These are phyloP conservation scores for Papilio machaon DNA, from an alignment of 1,140 invertebrate species.

Conservation along the genomic window DNA sequence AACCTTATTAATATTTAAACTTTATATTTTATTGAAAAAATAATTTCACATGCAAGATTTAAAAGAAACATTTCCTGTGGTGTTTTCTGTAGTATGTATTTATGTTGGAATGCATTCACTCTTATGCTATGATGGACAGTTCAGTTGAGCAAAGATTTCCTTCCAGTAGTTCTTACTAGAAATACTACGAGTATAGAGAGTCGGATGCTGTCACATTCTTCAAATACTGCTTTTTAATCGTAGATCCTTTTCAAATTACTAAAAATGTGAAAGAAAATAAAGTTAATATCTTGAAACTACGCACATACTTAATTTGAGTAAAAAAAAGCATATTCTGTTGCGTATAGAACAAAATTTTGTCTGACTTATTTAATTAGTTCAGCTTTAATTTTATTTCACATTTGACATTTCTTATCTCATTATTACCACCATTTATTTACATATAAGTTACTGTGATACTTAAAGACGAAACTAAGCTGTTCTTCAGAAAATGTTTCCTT, in stretches of 20 bases:
- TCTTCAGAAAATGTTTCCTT: too few species aligned
- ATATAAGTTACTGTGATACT: too few species aligned
- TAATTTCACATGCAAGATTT: neutral
- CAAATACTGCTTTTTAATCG: neutral
- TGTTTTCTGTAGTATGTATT: neutral
- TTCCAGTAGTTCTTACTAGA: constrained; percentile 5
- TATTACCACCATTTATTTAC: too few species aligned
- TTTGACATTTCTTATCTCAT: too few species aligned
- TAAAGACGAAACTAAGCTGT: neutral
- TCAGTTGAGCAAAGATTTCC: neutral
- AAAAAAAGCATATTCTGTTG: too few species aligned
- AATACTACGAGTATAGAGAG: constrained; percentile 14
- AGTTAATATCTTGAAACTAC: too few species aligned
- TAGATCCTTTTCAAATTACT: too few species aligned
- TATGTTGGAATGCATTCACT: neutral
- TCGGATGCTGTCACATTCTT: constrained; percentile 25
- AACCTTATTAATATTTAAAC: neutral
- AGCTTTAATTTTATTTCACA: too few species aligned
- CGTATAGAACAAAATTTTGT: too few species aligned
- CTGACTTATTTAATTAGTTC: too few species aligned
- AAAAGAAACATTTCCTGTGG: neutral
- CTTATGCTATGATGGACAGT: constrained; percentile 11
- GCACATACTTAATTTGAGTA: too few species aligned
- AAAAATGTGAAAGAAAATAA: too few species aligned
- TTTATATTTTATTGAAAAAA: neutral